Evolutionary conservation across 2,797 vertebrate species (phyloP), one percentile per base, ranked within the genome.

Genomic region (Chelonia mydas): DNA sequence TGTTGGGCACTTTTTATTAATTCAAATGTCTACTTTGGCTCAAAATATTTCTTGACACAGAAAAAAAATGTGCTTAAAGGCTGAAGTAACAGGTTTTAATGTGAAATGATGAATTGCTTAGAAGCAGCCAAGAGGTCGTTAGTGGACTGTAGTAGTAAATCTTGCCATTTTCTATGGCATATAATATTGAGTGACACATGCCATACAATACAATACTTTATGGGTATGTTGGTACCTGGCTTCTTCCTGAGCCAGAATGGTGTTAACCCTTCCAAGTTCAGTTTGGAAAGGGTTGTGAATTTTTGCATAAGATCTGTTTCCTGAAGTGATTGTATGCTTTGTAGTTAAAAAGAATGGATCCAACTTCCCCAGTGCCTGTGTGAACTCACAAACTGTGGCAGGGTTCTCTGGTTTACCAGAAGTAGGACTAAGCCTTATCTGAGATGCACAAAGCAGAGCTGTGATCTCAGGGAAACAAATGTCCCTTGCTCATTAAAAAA

Each of bases 41-140:
- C 74, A 41, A 28, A 88, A 27, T 65, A 28, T 16, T 89, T 93
- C 50, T 37, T 86, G 72, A 91, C 90, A 81, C 47, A 90, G 78
- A 59, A 78, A 54, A 84, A 90, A 92, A 90, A 55, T 93, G 41
- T 94, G 28, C 19, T 74, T 91, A 61, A 84, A 86, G 86, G 49
- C 84, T 53, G 27, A 68, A 51, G 13, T 65, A 53, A 3, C 19
- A 55, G 12, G 28, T 80, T 51, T 53, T 85, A 9, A 33, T 28
- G 28, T n/a, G 55, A 79, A 78, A 28, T 45, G 16, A 50, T 27
- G 8, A 53, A 51, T 16, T 86, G 0, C 61, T 92, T 81, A 76
- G 80, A 92, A 86, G 2, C 3, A 89, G 37, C 5, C 6, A 45
- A 90, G 68, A 27, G 86, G 23, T 86, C 59, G 59, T 41, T 0